phyloP scores from a whole-genome alignment of 2,797 vertebrate genomes.

The Chiroxiphia lanceolata region DNA sequence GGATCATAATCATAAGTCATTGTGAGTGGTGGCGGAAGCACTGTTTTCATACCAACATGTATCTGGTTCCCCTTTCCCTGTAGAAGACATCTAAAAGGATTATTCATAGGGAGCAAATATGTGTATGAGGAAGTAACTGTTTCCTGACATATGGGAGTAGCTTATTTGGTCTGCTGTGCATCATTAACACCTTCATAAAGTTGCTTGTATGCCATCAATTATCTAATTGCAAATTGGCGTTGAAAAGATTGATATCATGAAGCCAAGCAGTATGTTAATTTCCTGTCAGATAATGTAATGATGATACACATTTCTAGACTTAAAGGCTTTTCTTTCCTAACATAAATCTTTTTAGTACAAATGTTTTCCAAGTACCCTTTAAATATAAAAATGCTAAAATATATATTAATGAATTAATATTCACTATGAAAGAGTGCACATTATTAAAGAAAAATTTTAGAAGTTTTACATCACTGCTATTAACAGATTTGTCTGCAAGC shows the following conservation, averaged over 20 bases:
- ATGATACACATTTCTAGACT: not conserved
- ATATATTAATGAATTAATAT: not conserved
- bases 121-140: not conserved
- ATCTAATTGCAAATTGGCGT: not conserved
- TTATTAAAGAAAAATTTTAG: not conserved
- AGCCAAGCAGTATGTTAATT: not conserved
- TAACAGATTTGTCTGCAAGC: not conserved
- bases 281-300: not conserved
- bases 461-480: not conserved
- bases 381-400: not conserved
- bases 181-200: slow-evolving; percentile 37
- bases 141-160: slow-evolving; percentile 20
- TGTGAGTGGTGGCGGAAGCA: not conserved
- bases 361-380: not conserved
- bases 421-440: not conserved
- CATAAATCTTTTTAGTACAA: not conserved
- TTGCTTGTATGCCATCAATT: slow-evolving; percentile 19
- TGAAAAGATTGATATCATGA: not conserved
- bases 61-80: not conserved
- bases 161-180: slow-evolving; percentile 1
- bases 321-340: not conserved
- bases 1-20: not conserved
- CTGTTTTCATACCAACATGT: not conserved
- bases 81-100: not conserved
- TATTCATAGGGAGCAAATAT: not conserved